These are phyloP conservation scores for Daktulosphaira vitifoliae DNA, from an alignment of 1,140 invertebrate genomes.

Conservation along the genomic window DNA sequence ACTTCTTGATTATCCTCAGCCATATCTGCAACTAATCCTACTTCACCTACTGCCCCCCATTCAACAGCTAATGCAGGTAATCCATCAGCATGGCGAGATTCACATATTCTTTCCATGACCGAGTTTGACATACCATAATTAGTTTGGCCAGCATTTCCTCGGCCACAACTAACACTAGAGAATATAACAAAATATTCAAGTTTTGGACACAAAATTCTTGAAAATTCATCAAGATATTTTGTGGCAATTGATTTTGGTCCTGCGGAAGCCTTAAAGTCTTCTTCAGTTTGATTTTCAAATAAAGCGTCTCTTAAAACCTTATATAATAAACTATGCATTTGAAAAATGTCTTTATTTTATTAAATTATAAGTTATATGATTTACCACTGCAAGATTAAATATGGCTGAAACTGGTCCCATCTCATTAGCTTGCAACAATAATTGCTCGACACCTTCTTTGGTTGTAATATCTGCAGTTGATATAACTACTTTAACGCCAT, in stretches of 20 bases:
- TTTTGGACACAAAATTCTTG: conserved; percentile 50
- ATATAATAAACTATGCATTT: conserved; percentile 35
- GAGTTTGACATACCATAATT: conserved; percentile 77
- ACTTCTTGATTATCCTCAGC: conserved; percentile 69
- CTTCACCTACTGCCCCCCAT: conserved; percentile 62
- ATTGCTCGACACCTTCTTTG: conserved; percentile 46
- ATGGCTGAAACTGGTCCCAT: conserved; percentile 62
- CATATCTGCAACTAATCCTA: conserved; percentile 66
- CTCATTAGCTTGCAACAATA: conserved; percentile 51
- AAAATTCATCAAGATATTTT: conserved; percentile 51
- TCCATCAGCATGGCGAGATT: conserved; percentile 49
- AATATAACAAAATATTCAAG: conserved; percentile 64
- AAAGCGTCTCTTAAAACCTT: conserved; percentile 54
- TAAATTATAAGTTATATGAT: conserved; percentile 34
- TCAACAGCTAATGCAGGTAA: conserved; percentile 59
- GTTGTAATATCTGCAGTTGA: conserved; percentile 46
- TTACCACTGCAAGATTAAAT: conserved; percentile 65
- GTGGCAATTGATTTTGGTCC: conserved; percentile 55
- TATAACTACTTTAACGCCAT: conserved; percentile 48
- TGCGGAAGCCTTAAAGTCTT: conserved; percentile 50
- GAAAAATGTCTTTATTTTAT: too few relatives aligned
- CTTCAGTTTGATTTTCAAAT: conserved; percentile 54
- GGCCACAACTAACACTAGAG: conserved; percentile 78
- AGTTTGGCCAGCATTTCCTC: conserved; percentile 79
- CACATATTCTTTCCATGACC: conserved; percentile 63